Base-by-base conservation (phyloP, 2,113 vertebrate species). In the Miniopterus natalensis region DNA sequence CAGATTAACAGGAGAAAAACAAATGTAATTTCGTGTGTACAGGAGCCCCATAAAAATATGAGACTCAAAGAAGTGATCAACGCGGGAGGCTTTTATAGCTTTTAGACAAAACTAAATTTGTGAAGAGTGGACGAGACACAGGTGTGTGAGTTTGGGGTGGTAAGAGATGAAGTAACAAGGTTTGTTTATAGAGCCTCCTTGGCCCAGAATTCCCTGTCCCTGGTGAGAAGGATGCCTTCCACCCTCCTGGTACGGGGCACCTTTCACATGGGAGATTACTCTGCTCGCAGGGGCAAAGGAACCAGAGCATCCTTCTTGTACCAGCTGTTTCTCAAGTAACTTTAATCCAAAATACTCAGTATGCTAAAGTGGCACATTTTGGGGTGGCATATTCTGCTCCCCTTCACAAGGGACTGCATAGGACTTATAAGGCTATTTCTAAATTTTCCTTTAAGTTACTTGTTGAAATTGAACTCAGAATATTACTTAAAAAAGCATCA, bases 321-420 rank as follows among this genome's bases (percentile, higher is more conserved):
- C 29, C 45, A 53, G 74, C n/a, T 7, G 15, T 12, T 6, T 53
- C 47, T 59, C 53, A 4, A 55, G 65, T 55, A 5, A 42, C 84
- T 70, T 17, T 5, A 42, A 20, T 15, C 57, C 12, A 2, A 10
- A 17, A 61, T 14, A 10, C 8, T 86, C 36, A 1, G 40, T 25
- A 7, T 63, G 86, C 42, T 31, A 3, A 2, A 63, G 86, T 7
- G 36, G 29, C 42, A 13, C n/a, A 2, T 75, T n/a, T 36, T 15
- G 13, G 47, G 57, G 55, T 10, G 29, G 14, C 5, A 6, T 10
- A 8, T 36, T 49, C 42, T 65, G 31, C 2, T 27, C 71, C 45
- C 55, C 45, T 51, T 51, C 45, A 20, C 29, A 25, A 45, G 13
- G 0, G 23, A 29, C 45, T 18, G 10, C 1, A 0, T 4, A 23